Base-by-base conservation (phyloP, 2,797 vertebrate genomes). In the Enteromius treurensis region DNA sequence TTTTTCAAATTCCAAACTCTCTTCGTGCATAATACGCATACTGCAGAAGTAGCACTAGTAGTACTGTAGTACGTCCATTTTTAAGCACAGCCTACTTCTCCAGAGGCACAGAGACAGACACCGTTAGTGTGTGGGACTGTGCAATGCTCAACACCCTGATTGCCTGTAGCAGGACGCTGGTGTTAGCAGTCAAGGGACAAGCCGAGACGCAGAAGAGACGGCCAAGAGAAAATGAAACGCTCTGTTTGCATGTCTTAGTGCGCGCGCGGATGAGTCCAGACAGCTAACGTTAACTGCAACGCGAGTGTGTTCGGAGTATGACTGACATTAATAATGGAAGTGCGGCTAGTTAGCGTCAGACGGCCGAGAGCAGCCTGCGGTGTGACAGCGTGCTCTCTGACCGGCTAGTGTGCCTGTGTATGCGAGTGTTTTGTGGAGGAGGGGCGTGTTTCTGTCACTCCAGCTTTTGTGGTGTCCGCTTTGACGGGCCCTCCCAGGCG, bases 261-360 rank as follows among this genome's bases (percentile, higher is more conserved):
- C 19, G 78, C 42, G 37, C 3, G 32, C 1, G 8, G 68, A 49
- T 53, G 34, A 17, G 53, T 79, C 45, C 69, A 70, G 67, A 71
- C 67, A 62, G 23, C 65, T 19, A 77, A 77, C 32, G 23, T 55
- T 19, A 77, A 77, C 32, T 70, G 53, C 37, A 69, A 23, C 21
- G 4, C 2, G 17, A 70, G 55, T 85, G 79, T 82, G 55, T 51
- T 47, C 58, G 29, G 65, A 80, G 80, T 77, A 17, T 78, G 84
- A 85, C 67, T 78, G 58, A 82, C 75, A 73, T 85, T 81, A 82
- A 78, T 82, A 85, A 85, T 42, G 26, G 37, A 82, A 85, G 42
- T 47, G 45, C 51, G 19, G 53, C 65, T 77, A 73, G 51, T 80
- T 71, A 62, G 55, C 69, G 19, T 60, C 69, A 80, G 51, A 45